Conservation (phyloP, 2,888 invertebrate genomes). For the Hirtodrosophila histrioides region DNA sequence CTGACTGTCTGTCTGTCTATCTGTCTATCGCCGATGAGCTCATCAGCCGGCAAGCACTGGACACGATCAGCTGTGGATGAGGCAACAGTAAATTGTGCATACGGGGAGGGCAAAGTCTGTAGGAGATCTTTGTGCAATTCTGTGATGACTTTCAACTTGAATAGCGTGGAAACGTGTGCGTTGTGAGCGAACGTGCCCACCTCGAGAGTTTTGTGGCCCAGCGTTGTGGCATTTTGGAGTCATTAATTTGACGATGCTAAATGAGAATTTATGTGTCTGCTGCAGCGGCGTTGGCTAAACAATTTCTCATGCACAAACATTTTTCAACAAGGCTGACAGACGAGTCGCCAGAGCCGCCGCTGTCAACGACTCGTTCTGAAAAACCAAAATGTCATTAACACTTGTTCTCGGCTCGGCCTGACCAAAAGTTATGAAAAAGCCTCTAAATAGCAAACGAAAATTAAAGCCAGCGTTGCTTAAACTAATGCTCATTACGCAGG, state of each 20-base stretch:
- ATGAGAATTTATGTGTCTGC: slow-evolving; percentile 78
- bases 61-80: slow-evolving; percentile 57
- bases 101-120: slow-evolving; percentile 2
- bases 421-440: slow-evolving; percentile 53
- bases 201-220: slow-evolving; percentile 28
- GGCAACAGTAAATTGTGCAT: slow-evolving; percentile 4
- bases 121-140: slow-evolving; percentile 37
- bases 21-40: slow-evolving; percentile 48
- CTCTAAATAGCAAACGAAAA: slow-evolving; percentile 18
- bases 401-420: slow-evolving; percentile 55
- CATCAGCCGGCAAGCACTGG: slow-evolving; percentile 51
- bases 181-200: slow-evolving; percentile 37
- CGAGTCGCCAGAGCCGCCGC: slow-evolving; percentile 37
- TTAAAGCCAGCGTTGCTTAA: slow-evolving; percentile 26
- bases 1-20: slow-evolving; percentile 1
- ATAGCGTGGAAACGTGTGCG: slow-evolving; percentile 35
- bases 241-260: slow-evolving; percentile 79
- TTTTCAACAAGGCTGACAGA: slow-evolving; percentile 68
- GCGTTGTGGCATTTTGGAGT: slow-evolving; percentile 61
- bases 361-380: slow-evolving; percentile 46
- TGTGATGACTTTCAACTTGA: slow-evolving; percentile 52
- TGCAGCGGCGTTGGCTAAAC: slow-evolving; percentile 62
- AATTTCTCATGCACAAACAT: slow-evolving; percentile 75
- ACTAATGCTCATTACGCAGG: slow-evolving; percentile 21
- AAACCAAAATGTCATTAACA: slow-evolving; percentile 73